Evolutionary conservation across 2,888 invertebrate genomes (phyloP).

Genomic region (Trissolcus brochymenae): DNA sequence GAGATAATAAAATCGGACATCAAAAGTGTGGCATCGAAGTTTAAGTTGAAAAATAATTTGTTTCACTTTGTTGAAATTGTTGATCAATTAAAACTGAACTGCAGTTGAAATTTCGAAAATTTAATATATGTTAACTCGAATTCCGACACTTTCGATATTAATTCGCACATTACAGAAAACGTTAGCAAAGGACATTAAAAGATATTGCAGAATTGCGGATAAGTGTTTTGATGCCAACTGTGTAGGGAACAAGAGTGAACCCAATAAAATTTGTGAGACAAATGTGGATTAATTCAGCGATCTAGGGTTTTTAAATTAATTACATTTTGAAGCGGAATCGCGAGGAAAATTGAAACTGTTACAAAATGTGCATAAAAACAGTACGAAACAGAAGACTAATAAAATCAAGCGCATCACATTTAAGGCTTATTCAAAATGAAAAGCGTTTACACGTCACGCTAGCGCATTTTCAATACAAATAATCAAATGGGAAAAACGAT

Average conservation of each 20-base stretch:
- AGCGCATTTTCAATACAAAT: no score
- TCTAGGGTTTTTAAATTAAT: background rate
- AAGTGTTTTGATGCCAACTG: slow-evolving; percentile 33
- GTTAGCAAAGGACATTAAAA: slow-evolving; percentile 5
- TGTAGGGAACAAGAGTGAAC: slow-evolving; percentile 28
- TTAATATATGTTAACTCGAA: no score
- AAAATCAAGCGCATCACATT: slow-evolving; percentile 26
- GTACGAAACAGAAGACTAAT: slow-evolving; percentile 39
- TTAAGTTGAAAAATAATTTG: no score
- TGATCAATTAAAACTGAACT: no score
- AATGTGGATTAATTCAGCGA: slow-evolving; percentile 36
- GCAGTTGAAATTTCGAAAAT: no score
- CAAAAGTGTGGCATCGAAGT: no score
- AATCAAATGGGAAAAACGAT: no score
- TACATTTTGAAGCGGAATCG: slow-evolving; percentile 20
- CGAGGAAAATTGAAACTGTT: slow-evolving; percentile 37
- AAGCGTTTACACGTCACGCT: no score
- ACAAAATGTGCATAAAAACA: slow-evolving; percentile 42
- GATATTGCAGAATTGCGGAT: slow-evolving; percentile 30
- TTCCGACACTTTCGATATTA: slow-evolving; percentile 15
- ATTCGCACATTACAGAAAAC: background rate
- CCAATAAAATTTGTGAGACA: slow-evolving; percentile 12
- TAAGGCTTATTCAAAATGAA: no score
- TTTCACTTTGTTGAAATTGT: no score
- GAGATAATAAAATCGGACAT: no score